These are phyloP conservation scores for Notospermus geniculatus DNA, from an alignment of 1,140 invertebrate species.

Conservation along the genomic window DNA sequence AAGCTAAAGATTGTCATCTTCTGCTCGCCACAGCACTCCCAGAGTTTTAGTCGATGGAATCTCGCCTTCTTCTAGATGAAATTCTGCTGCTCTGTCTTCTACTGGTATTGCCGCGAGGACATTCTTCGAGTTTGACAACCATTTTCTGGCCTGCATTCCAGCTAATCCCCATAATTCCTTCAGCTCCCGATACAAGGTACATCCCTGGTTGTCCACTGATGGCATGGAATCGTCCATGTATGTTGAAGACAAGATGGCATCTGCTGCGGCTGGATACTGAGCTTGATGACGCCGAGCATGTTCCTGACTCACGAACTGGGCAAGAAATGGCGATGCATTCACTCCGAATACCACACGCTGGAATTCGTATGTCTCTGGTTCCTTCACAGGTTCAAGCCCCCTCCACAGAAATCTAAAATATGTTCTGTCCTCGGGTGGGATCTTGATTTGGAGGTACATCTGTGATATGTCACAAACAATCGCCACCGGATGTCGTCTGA, in stretches of 20 bases:
- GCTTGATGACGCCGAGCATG: neutral
- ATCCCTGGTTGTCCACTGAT: neutral
- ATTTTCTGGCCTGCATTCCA: too few species aligned
- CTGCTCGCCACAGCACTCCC: conserved; percentile 13
- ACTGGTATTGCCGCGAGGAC: too few species aligned
- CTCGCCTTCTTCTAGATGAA: too few species aligned
- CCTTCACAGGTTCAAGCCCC: neutral
- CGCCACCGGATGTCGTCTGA: conserved; percentile 24
- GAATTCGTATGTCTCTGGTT: conserved; percentile 15
- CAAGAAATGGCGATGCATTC: conserved; percentile 15
- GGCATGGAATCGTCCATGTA: conserved; percentile 10
- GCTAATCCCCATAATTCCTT: too few species aligned
- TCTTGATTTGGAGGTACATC: conserved; percentile 19
- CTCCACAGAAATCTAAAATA: conserved; percentile 19
- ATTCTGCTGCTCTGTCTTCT: too few species aligned
- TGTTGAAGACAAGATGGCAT: neutral
- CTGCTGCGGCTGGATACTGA: neutral
- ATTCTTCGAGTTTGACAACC: too few species aligned
- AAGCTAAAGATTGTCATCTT: conserved; percentile 16
- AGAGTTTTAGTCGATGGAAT: too few species aligned
- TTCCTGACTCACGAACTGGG: conserved; percentile 12
- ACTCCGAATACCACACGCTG: conserved; percentile 20
- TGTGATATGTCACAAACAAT: conserved; percentile 22
- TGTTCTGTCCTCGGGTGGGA: conserved; percentile 1
- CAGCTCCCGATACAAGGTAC: neutral